Base-by-base conservation (phyloP, 2,113 vertebrate species). In the Channa argus region DNA sequence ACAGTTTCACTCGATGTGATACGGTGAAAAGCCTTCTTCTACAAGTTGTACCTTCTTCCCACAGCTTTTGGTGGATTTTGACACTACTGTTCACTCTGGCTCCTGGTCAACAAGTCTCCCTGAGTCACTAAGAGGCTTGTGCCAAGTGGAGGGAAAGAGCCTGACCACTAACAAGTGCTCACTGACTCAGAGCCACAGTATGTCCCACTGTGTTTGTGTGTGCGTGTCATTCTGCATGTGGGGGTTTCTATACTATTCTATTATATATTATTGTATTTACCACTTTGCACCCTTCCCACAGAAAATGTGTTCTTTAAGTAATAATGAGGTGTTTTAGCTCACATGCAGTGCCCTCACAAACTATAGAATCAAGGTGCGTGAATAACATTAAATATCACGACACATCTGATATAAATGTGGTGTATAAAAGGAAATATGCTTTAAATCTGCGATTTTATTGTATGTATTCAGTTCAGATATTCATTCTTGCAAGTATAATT, bases 101-200 rank as follows among this genome's bases (percentile, higher is more conserved):
- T 83, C 50, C 76, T 63, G 85, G 82, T 90, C 69, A 55, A 81
- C 89, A 87, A 91, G 89, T 89, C 80, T 74, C 76, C 77, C 83
- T 92, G 92, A 94, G 87, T 93, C 91, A 94, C 88, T 67, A 54
- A 54, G 71, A 87, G 80, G 76, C 69, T 72, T 4, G 63, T 84
- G 92, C 92, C 92, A 94, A 92, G 84, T 86, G 85, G 86, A 90
- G 79, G 79, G 84, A 87, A 81, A 82, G 83, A 92, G 88, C 64
- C 85, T 89, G 88, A 88, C 94, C 93, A 88, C 89, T 87, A 92
- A 96, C 94, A 93, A 92, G 90, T 89, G 85, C 83, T 91, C 90
- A 87, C 79, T 92, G 93, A 94, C 84, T 94, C 96, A 94, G 74
- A 88, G 85, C 73, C 70, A 77, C 89, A 90, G 86, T 89, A 90